phyloP scores from a whole-genome alignment of 30 jellyfish, hydroid and myxozoan species.

The Cassiopea andromeda region DNA sequence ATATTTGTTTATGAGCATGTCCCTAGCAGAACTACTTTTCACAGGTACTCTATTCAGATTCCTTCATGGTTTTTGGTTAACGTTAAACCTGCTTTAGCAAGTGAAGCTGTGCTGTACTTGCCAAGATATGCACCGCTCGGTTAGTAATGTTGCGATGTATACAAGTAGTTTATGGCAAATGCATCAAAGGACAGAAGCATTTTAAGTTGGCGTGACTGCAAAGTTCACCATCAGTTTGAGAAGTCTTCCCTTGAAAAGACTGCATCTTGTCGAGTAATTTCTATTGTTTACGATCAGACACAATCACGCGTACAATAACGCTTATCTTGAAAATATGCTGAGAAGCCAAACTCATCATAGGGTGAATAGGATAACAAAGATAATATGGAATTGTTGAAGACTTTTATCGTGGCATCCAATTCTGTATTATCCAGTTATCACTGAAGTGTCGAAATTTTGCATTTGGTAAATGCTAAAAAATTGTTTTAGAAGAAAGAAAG shows the following conservation, averaged over 20 bases:
- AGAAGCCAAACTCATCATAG: neutral
- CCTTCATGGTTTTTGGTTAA: slow-evolving; percentile 70
- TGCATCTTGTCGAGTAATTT: neutral
- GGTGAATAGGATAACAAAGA: neutral
- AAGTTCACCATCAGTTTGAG: neutral
- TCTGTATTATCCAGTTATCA: too few relatives aligned
- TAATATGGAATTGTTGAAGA: neutral
- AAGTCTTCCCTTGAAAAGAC: neutral
- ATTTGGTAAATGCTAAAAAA: too few relatives aligned
- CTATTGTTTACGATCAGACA: slow-evolving; percentile 20
- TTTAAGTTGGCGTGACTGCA: neutral
- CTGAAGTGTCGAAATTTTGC: too few relatives aligned
- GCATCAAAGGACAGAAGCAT: neutral
- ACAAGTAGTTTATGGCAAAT: neutral
- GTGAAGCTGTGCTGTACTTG: neutral
- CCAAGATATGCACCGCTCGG: neutral
- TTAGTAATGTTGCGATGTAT: too few relatives aligned
- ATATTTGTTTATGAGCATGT: slow-evolving; percentile 72
- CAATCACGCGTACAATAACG: neutral
- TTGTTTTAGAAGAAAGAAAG: too few relatives aligned
- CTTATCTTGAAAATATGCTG: slow-evolving; percentile 16
- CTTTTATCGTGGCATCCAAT: too few relatives aligned
- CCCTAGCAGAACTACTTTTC: slow-evolving; percentile 25
- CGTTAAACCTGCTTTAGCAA: neutral
- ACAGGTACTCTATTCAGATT: slow-evolving; percentile 66